A percentile compares a stretch with the other conserved stretches of the same genome.
Conservation (phyloP, 1,140 invertebrate species). For the Eciton burchellii region DNA sequence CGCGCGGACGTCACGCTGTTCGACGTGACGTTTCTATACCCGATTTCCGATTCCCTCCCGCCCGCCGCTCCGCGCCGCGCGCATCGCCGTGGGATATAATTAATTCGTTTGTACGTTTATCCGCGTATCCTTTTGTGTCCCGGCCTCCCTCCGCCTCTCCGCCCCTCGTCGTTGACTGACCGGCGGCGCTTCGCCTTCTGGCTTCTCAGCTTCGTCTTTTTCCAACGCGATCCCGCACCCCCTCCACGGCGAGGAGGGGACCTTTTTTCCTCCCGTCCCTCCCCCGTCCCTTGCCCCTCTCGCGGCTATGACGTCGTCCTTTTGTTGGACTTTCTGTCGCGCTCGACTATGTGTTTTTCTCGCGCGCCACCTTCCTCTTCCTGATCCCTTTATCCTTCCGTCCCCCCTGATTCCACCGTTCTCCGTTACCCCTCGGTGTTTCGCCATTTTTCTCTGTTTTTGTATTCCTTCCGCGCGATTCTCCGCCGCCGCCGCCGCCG, state of each 20-base stretch:
- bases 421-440: constrained; percentile 31
- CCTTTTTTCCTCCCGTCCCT: constrained; percentile 20
- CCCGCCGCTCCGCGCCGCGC: no score
- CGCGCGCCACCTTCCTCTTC: constrained; percentile 52
- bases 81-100: constrained; percentile 40
- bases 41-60: neutral
- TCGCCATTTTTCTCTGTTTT: constrained; percentile 58
- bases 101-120: constrained; percentile 50
- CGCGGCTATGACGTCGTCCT: constrained; percentile 32
- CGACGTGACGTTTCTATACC: constrained; percentile 38
- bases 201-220: constrained; percentile 48
- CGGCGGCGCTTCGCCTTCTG: constrained; percentile 16
- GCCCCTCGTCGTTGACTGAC: neutral
- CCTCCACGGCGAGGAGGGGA: constrained; percentile 26
- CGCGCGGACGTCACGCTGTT: constrained; percentile 34
- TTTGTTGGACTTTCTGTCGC: constrained; percentile 55
- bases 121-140: constrained; percentile 28
- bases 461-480: constrained; percentile 41
- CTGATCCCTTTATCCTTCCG: constrained; percentile 50
- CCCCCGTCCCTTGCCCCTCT: neutral
- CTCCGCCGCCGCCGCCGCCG: constrained; percentile 15
- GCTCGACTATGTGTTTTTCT: constrained; percentile 60
- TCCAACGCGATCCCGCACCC: constrained; percentile 22
- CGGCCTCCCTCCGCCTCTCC: neutral
- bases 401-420: neutral